Base-by-base conservation (phyloP, 2,797 vertebrate species). In the Phaenicophaeus curvirostris region DNA sequence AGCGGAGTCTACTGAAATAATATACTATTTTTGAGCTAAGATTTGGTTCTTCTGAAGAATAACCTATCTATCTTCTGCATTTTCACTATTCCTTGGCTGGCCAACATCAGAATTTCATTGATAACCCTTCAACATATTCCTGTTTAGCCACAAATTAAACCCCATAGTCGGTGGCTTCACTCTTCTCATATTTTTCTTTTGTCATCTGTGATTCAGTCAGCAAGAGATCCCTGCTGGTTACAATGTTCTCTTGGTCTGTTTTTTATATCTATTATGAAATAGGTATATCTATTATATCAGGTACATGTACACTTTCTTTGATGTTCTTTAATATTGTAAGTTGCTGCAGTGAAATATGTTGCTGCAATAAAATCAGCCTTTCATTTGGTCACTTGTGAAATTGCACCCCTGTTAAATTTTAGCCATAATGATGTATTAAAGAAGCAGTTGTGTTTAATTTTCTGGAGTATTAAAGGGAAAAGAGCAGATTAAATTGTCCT, bases 391-490 rank as follows among this genome's bases (percentile, higher is more conserved):
- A 57, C 19, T 85, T 59, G 7, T 42, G 57, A 83, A 50, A 91
- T 63, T 71, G 23, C 37, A 63, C 61, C 59, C 71, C 33, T 79
- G 59, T 65, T 92, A 85, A 87, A 93, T 63, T 94, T 93, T 65
- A 83, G 17, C n/a, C 16, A 42, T 87, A 80, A 75, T 44, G 65
- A 39, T 75, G 13, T 27, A 44, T 75, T 91, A 81, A 93, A 84
- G 14, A 69, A 78, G 39, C 5, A 66, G n/a, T 78, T 84, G 46
- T 39, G 14, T 73, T 90, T 94, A 80, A 88, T 95, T 93, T 93
- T n/a, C 54, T 63, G 35, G 20, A 58, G 85, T 95, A 55, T 46
- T 89, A 94, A 91, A 94, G 48, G 35, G 28, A 76, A 67, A 91
- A 81, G 59, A 44, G 76, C 11, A 53, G 41, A 93, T 72, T 73